Conservation (phyloP, 2,113 vertebrate genomes). For the Ctenodactylus gundi region DNA sequence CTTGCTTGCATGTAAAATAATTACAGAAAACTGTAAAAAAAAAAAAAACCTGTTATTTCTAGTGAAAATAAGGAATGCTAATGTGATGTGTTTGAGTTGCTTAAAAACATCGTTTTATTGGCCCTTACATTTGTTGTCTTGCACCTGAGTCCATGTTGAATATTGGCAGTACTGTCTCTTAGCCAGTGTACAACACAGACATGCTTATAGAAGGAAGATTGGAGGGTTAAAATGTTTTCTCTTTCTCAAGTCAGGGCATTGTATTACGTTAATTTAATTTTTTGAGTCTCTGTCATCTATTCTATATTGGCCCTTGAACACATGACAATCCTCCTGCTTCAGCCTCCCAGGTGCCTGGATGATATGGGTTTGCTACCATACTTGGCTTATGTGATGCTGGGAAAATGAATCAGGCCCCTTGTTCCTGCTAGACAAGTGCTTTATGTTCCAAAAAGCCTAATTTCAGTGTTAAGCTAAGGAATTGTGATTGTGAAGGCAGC, state of each 20-base stretch:
- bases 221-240: neutral
- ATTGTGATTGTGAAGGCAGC: neutral
- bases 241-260: neutral
- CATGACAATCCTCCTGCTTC: too few relatives aligned
- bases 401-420: too few relatives aligned
- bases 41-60: too few relatives aligned
- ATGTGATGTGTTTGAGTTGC: neutral
- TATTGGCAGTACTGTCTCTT: neutral
- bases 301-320: too few relatives aligned
- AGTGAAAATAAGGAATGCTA: neutral
- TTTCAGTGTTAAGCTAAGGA: conserved; percentile 32
- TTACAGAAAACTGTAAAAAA: neutral
- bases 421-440: too few relatives aligned
- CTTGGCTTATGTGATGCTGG: too few relatives aligned
- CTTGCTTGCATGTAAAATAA: conserved; percentile 23
- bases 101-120: neutral
- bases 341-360: too few relatives aligned
- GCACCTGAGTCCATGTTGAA: neutral
- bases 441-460: too few relatives aligned
- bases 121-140: neutral
- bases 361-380: too few relatives aligned
- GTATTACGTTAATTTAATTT: neutral
- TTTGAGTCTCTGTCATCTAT: too few relatives aligned
- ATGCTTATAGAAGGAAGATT: neutral
- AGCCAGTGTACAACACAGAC: neutral